phyloP scores from a whole-genome alignment of 2,113 vertebrate genomes.

The Callithrix jacchus region DNA sequence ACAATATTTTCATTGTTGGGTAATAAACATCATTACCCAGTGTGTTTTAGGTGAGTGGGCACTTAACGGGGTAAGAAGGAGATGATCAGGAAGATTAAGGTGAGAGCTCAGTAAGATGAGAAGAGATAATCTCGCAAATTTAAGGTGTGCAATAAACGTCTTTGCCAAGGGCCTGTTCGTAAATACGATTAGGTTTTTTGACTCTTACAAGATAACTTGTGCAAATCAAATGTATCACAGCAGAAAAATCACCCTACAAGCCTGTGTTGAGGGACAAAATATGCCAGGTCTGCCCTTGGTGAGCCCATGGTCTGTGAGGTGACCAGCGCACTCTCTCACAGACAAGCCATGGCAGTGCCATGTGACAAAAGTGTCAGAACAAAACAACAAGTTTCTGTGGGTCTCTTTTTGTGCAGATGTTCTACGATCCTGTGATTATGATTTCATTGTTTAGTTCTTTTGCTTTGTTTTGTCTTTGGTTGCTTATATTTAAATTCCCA shows the following conservation, averaged over 20 bases:
- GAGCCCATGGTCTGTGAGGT: fast-evolving
- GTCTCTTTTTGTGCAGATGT: fast-evolving
- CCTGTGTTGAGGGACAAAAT: fast-evolving
- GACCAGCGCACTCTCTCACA: fast-evolving
- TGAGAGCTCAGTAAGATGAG: fast-evolving
- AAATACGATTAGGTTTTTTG: neutral
- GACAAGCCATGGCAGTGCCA: neutral
- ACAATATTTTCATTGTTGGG: slow-evolving; percentile 62
- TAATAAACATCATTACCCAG: slow-evolving; percentile 65
- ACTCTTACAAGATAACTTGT: neutral
- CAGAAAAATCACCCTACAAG: neutral
- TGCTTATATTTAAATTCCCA: neutral
- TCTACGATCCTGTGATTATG: neutral
- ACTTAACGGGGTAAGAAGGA: neutral
- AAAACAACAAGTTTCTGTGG: fast-evolving
- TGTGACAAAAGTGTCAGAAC: fast-evolving
- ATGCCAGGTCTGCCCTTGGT: neutral
- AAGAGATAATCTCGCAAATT: neutral
- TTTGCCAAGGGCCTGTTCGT: fast-evolving
- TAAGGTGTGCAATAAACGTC: neutral
- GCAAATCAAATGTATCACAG: too few relatives aligned
- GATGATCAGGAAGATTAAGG: neutral
- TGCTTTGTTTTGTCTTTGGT: neutral
- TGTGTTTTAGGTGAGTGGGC: slow-evolving; percentile 59
- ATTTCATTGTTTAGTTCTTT: neutral